Conservation (phyloP, 2,113 vertebrate species). For the Atractosteus spatula region DNA sequence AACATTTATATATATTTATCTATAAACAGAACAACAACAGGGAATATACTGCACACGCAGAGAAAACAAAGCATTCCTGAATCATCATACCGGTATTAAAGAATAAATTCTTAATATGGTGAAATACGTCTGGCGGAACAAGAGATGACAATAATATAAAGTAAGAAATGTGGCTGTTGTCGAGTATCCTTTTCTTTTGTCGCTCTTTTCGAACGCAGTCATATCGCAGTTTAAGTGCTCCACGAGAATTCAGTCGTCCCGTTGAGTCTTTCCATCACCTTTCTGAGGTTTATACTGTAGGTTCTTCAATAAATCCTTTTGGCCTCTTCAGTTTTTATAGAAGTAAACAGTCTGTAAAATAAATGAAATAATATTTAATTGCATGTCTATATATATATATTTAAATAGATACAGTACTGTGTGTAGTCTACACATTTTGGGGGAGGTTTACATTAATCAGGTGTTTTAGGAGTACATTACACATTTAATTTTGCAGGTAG, state of each 20-base stretch:
- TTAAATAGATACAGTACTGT: too few relatives aligned
- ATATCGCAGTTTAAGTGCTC: slow-evolving; percentile 33
- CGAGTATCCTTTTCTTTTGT: slow-evolving; percentile 10
- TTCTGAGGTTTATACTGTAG: slow-evolving; percentile 52
- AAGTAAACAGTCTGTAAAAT: slow-evolving; percentile 63
- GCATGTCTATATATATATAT: too few relatives aligned
- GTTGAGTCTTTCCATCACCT: slow-evolving; percentile 42
- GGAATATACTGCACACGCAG: not conserved
- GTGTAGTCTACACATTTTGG: too few relatives aligned
- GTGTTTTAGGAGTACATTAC: too few relatives aligned
- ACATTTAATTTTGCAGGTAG: too few relatives aligned
- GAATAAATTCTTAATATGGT: slow-evolving; percentile 21
- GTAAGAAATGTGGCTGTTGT: slow-evolving; percentile 10
- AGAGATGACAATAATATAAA: slow-evolving; percentile 18
- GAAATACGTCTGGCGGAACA: slow-evolving; percentile 24
- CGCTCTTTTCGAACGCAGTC: slow-evolving; percentile 17
- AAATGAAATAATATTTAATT: not conserved
- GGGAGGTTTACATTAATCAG: too few relatives aligned
- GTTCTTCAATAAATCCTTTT: slow-evolving; percentile 62
- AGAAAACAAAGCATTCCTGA: slow-evolving; percentile 29
- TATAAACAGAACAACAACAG: slow-evolving; percentile 32
- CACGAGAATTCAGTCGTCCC: slow-evolving; percentile 46
- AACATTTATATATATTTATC: slow-evolving; percentile 43
- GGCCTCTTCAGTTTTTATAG: slow-evolving; percentile 54
- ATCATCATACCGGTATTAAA: slow-evolving; percentile 35